Base-by-base conservation (phyloP, 2,797 vertebrate species). In the Hafferia zeledoni region DNA sequence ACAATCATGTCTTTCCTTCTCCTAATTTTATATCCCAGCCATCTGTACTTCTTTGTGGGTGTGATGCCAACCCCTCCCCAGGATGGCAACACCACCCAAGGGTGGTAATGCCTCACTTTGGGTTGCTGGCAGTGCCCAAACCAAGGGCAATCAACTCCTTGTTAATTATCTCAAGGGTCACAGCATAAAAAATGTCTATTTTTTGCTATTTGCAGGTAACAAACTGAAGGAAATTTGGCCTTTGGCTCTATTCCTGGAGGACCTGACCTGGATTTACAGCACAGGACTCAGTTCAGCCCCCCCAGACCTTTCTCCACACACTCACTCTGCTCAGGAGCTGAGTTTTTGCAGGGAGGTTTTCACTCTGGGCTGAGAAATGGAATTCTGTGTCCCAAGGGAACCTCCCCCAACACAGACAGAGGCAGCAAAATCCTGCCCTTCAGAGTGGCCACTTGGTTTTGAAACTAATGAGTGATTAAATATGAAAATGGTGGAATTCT, bases 161-260 rank as follows among this genome's bases (percentile, higher is more conserved):
- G 13, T 10, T 53, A 19, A 55, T 47, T 24, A 44, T 5, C 20
- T 41, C 10, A 41, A 69, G 28, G 10, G 13, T 17, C 39, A 39
- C 17, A 55, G 37, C 28, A 20, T 2, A 6, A 6, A 35, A 69
- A 31, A 2, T 0, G 6, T 4, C 6, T 8, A 2, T 52, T 83
- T n/a, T 44, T 70, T 61, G 4, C 61, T 10, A 5, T 52, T 31
- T 86, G 20, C 17, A 18, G 30, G 2, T 23, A 80, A 22, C 19
- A 70, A 61, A 33, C 0, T 22, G 55, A 80, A 92, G 41, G 4
- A 23, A 52, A 44, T 7, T 41, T 52, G 10, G 11, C 33, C 43
- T 3, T 2, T 17, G 50, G 39, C 7, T 71, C 3, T 15, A 7
- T 43, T 61, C 41, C 60, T 86, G 57, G 50, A 86, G 67, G 43